These are phyloP conservation scores for Buteo buteo DNA, from an alignment of 2,113 vertebrate species.

Conservation along the genomic window DNA sequence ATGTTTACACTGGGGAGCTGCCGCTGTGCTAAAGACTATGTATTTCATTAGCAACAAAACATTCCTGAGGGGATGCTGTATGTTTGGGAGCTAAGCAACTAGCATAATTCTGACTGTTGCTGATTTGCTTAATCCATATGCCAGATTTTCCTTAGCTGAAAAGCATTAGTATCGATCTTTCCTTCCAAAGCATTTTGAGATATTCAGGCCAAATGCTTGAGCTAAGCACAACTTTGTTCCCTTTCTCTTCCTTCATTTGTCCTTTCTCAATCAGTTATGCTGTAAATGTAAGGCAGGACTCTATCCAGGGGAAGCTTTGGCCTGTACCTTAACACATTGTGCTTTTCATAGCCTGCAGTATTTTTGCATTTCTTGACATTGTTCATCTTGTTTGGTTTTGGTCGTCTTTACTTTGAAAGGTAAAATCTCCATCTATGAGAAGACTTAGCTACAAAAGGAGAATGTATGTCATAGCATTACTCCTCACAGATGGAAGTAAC, in stretches of 20 bases:
- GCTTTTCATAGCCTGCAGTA: background rate
- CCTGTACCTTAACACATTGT: background rate
- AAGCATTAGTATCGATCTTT: background rate
- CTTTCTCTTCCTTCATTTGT: background rate
- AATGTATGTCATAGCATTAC: background rate
- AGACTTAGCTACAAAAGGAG: background rate
- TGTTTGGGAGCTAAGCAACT: background rate
- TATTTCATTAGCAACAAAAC: background rate
- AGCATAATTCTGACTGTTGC: background rate
- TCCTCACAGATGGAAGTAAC: background rate
- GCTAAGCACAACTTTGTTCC: background rate
- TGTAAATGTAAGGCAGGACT: background rate
- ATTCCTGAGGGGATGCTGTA: background rate
- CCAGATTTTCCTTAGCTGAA: background rate
- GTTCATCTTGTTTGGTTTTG: background rate
- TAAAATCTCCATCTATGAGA: background rate
- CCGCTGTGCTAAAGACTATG: background rate
- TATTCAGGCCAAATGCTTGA: background rate
- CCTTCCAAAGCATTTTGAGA: background rate
- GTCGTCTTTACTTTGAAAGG: background rate
- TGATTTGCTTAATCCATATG: background rate
- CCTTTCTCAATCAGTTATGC: background rate
- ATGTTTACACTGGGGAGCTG: background rate
- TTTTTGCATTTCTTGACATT: background rate
- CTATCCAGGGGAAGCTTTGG: background rate